Percentiles rank a stretch among this genome's conserved stretches.
Conservation (phyloP, 2,888 invertebrate species). For the Lamproptera curius region DNA sequence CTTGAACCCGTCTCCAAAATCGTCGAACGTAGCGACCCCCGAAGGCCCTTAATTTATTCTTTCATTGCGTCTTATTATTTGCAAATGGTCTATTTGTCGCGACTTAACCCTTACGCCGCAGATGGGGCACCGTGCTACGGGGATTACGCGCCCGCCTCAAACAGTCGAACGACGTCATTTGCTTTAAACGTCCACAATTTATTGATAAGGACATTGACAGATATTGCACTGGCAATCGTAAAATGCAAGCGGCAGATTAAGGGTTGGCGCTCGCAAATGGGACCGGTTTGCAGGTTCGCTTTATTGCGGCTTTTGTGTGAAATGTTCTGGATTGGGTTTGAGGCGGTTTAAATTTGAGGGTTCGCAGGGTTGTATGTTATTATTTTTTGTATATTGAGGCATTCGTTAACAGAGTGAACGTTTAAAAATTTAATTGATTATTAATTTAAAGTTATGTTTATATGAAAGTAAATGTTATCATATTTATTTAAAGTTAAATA, state of each 20-base stretch:
- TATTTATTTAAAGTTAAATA: too few species aligned
- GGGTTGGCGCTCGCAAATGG: constrained; percentile 72
- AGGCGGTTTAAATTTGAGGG: too few species aligned
- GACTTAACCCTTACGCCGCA: constrained; percentile 74
- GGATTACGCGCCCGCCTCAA: constrained; percentile 68
- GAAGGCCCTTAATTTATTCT: constrained; percentile 70
- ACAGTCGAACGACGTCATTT: constrained; percentile 74
- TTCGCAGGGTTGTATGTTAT: too few species aligned
- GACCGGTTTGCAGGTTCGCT: constrained; percentile 55
- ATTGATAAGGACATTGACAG: constrained; percentile 77
- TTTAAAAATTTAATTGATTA: too few species aligned
- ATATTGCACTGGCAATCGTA: constrained; percentile 71
- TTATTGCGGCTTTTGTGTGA: constrained; percentile 56
- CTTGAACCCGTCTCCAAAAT: constrained; percentile 28
- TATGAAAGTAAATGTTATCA: too few species aligned
- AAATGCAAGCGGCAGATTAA: constrained; percentile 73
- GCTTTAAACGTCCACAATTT: constrained; percentile 70
- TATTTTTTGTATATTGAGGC: too few species aligned
- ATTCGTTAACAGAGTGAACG: too few species aligned
- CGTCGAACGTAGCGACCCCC: constrained; percentile 35
- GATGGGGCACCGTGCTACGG: constrained; percentile 68
- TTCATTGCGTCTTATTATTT: constrained; percentile 78
- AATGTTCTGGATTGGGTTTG: constrained; percentile 35
- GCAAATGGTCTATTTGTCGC: constrained; percentile 77
- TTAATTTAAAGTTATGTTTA: too few species aligned